These are phyloP conservation scores for Hiodon tergisus DNA, from an alignment of 2,113 vertebrate species.

Conservation along the genomic window DNA sequence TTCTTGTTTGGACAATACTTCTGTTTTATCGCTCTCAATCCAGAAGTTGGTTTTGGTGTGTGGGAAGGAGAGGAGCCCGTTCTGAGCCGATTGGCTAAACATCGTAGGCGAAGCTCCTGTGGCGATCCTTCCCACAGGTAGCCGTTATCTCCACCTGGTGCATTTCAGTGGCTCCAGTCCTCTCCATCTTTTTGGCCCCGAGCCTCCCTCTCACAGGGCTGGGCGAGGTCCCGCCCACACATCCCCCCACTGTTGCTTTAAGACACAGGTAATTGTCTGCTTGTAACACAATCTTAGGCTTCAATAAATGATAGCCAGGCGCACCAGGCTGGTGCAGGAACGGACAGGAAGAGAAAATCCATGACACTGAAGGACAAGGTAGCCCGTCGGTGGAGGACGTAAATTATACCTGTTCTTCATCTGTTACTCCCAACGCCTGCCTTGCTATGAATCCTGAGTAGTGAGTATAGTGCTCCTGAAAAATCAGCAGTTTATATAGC, in stretches of 20 bases:
- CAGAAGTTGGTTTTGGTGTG: no score
- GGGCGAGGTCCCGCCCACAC: background rate
- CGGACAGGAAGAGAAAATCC: constrained; percentile 20
- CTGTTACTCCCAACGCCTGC: background rate
- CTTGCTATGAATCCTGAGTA: constrained; percentile 48
- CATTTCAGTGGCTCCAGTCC: no score
- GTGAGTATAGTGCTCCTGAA: constrained; percentile 36
- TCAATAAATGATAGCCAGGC: constrained; percentile 46
- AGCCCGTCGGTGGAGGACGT: background rate
- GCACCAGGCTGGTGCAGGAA: constrained; percentile 31
- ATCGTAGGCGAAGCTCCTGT: no score
- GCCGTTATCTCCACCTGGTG: no score
- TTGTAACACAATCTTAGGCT: constrained; percentile 40
- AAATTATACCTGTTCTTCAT: background rate
- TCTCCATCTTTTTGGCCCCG: no score
- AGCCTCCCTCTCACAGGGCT: no score
- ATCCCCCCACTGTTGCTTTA: constrained; percentile 28
- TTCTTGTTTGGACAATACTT: no score
- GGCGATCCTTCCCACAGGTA: no score
- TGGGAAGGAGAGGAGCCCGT: no score
- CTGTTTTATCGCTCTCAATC: no score
- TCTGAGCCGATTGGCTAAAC: no score
- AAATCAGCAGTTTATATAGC: background rate
- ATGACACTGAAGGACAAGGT: constrained; percentile 5
- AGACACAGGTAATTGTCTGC: constrained; percentile 34